Percentiles rank a stretch among this genome's conserved stretches.
Evolutionary conservation across 2,888 invertebrate genomes (phyloP).

Genomic region (Bunonema sp.): DNA sequence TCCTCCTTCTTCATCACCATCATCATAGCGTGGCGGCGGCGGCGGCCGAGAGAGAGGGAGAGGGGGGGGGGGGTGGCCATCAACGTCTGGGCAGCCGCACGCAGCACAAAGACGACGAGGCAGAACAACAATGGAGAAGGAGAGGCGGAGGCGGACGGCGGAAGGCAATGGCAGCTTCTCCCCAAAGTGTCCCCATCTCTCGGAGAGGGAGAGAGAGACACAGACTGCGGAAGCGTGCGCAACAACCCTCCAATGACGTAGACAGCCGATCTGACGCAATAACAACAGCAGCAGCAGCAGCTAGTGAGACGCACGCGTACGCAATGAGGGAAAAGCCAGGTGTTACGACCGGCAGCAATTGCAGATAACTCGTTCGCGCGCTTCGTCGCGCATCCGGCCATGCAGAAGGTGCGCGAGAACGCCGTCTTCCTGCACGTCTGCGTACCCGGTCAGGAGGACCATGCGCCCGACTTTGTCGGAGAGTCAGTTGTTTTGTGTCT

Average conservation of each 20-base stretch:
- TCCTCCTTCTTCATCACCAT: too few relatives aligned
- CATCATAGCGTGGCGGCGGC: too few relatives aligned
- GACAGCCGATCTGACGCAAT: background rate
- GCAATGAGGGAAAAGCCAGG: background rate
- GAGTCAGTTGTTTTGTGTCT: slow-evolving; percentile 13
- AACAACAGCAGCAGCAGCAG: background rate
- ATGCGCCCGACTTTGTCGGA: slow-evolving; percentile 50
- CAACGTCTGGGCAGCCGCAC: background rate
- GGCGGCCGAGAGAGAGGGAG: background rate
- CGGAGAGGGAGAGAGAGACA: background rate
- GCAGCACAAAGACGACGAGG: background rate
- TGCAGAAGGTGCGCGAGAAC: slow-evolving; percentile 68
- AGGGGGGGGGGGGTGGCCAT: background rate
- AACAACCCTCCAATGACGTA: background rate
- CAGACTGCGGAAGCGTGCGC: background rate
- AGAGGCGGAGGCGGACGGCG: background rate
- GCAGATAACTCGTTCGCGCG: slow-evolving; percentile 67
- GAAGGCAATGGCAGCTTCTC: background rate
- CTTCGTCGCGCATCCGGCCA: slow-evolving; percentile 66
- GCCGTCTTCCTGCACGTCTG: slow-evolving; percentile 75
- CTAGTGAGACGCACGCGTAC: background rate
- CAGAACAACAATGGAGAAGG: background rate
- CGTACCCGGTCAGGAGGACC: slow-evolving; percentile 71
- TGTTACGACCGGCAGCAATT: slow-evolving; percentile 14
- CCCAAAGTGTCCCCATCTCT: background rate